Percentiles rank a stretch among this genome's conserved stretches.
These are phyloP conservation scores for Limnephilus rhombicus DNA, from an alignment of 2,888 invertebrate species.

Conservation along the genomic window DNA sequence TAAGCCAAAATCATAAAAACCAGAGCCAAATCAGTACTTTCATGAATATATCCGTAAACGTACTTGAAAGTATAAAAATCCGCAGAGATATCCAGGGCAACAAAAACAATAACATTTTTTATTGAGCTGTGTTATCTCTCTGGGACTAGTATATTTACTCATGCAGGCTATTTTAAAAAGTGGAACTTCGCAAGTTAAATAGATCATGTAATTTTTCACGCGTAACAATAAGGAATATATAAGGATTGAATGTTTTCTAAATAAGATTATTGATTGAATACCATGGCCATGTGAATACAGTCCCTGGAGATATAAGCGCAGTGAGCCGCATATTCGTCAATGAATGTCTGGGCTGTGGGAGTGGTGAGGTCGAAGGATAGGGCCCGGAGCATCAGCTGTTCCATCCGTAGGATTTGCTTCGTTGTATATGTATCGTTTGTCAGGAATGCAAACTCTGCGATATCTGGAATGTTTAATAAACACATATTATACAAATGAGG, in stretches of 20 bases:
- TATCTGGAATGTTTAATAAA: conserved; percentile 63
- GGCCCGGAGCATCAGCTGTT: conserved; percentile 70
- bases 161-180: too few species aligned
- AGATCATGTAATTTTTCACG: too few species aligned
- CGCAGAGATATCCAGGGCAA: too few species aligned
- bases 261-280: conserved; percentile 12
- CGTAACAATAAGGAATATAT: too few species aligned
- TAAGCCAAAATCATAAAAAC: too few species aligned
- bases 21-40: too few species aligned
- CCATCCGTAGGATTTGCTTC: conserved; percentile 70
- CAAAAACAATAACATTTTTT: too few species aligned
- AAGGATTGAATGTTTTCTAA: not conserved
- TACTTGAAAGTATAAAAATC: too few species aligned
- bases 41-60: too few species aligned
- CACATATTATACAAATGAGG: not conserved
- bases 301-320: conserved; percentile 78
- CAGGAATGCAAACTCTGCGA: conserved; percentile 70
- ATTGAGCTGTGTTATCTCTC: too few species aligned
- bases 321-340: conserved; percentile 71
- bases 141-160: too few species aligned
- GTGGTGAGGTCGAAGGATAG: conserved; percentile 70
- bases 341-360: conserved; percentile 70
- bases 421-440: conserved; percentile 70
- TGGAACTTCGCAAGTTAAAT: too few species aligned
- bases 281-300: conserved; percentile 73